Base-by-base conservation (phyloP, 2,113 vertebrate species). In the Tringa solitaria region DNA sequence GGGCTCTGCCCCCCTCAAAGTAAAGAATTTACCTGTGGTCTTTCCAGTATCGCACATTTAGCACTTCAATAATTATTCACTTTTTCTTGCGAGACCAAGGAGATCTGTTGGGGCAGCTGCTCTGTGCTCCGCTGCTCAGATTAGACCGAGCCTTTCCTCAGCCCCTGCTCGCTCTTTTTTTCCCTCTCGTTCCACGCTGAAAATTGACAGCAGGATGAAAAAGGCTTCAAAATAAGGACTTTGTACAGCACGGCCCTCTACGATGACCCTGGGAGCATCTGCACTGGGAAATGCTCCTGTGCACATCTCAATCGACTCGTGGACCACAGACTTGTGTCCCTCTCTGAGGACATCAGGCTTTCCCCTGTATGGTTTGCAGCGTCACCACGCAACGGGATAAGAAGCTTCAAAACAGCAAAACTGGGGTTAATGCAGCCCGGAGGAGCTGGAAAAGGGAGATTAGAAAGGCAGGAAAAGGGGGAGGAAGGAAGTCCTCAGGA, bases 271-370 rank as follows among this genome's bases (percentile, higher is more conserved):
- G 1, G 35, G 41, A 69, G 18, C 24, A 69, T 30, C 33, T 2
- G 1, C 46, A 12, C 19, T 6, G 17, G 35, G n/a, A 63, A 51
- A 63, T 45, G 37, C 28, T 95, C 41, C 53, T 4, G 2, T 0
- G 0, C 37, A 32, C n/a, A 16, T 32, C 61, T 53, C 0, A 0
- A 26, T 24, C 8, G 3, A 50, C 41, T 33, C 20, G 2, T 41
- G 50, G 43, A 68, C 28, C 73, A 13, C 48, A 37, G 43, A 8
- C 24, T 8, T 12, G 11, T 2, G 10, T 77, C 45, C n/a, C 16
- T 64, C 59, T 27, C 35, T 1, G 3, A 12, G 5, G 1, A 15
- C 67, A 48, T 26, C 72, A 69, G 45, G 48, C 20, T 51, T 59
- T 73, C 50, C 63, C 43, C 2, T 2, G 35, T n/a, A 61, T 3